phyloP scores from a whole-genome alignment of 2,797 vertebrate genomes.

The Muscicapa comitata region DNA sequence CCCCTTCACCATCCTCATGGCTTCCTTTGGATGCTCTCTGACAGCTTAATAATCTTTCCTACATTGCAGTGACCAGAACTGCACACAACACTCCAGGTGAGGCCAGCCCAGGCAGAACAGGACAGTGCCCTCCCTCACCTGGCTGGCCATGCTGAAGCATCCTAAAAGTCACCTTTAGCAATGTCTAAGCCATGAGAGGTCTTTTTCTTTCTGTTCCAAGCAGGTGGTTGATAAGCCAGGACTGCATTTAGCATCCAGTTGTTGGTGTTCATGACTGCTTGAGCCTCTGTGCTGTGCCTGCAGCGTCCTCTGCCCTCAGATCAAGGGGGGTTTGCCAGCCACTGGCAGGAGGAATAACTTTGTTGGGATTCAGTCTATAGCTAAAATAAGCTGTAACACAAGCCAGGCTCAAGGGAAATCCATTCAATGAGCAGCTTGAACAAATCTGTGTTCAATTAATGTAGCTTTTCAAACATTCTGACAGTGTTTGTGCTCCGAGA shows the following conservation, averaged over 20 bases:
- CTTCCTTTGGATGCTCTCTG: not conserved
- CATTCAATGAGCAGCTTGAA: conserved; percentile 60
- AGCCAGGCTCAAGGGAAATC: conserved; percentile 51
- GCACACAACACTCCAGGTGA: not conserved
- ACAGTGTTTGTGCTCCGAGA: conserved; percentile 58
- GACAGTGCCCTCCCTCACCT: not conserved
- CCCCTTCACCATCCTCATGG: not conserved
- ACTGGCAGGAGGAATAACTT: not conserved
- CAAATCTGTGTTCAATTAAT: conserved; percentile 67
- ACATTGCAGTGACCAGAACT: not conserved
- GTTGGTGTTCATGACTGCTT: not conserved
- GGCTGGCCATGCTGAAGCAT: fast-evolving
- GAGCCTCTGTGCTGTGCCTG: not conserved
- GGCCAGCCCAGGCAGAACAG: not conserved
- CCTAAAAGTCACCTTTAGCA: not conserved
- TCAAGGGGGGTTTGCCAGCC: fast-evolving
- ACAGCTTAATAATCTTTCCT: not conserved
- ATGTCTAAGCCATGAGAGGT: not conserved
- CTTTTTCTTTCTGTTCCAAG: fast-evolving
- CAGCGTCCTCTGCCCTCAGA: not conserved
- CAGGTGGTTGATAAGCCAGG: fast-evolving
- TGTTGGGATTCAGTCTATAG: not conserved
- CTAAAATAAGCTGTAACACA: conserved; percentile 51
- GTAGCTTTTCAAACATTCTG: conserved; percentile 63
- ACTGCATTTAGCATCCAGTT: not conserved